These are phyloP conservation scores for Heteromormyrus szaboi DNA, from an alignment of 2,797 vertebrate genomes.

Conservation along the genomic window DNA sequence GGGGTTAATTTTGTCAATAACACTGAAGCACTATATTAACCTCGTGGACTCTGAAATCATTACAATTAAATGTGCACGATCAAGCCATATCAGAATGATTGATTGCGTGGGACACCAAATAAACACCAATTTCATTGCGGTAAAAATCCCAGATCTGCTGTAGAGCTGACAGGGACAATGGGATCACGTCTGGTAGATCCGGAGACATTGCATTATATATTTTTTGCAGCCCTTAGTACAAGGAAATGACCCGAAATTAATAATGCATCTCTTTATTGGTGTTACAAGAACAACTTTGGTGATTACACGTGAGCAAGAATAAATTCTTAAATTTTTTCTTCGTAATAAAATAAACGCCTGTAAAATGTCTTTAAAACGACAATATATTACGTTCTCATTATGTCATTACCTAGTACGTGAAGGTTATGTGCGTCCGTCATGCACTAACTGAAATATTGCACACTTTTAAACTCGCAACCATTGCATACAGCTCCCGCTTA, in stretches of 20 bases:
- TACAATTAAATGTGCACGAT: not conserved
- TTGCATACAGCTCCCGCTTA: not conserved
- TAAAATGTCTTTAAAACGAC: slow-evolving; percentile 16
- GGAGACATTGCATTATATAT: not conserved
- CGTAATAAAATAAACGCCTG: slow-evolving; percentile 32
- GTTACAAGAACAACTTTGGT: not conserved
- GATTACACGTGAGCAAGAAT: slow-evolving; percentile 16
- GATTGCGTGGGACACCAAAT: not conserved
- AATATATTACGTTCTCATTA: slow-evolving; percentile 22
- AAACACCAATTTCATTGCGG: not conserved
- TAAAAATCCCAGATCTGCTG: not conserved
- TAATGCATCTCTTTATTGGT: slow-evolving; percentile 20
- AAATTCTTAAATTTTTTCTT: slow-evolving; percentile 18
- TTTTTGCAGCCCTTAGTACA: not conserved
- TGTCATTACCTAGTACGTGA: not conserved
- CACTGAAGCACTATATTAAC: not conserved
- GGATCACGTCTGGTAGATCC: not conserved
- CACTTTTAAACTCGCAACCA: slow-evolving; percentile 12
- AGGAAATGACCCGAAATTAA: not conserved
- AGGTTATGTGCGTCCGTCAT: slow-evolving; percentile 13
- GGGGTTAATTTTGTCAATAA: not conserved
- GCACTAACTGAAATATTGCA: slow-evolving; percentile 25
- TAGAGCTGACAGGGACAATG: not conserved
- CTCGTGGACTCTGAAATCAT: not conserved
- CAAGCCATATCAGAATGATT: not conserved